Conservation (phyloP, 2,113 vertebrate species). For the Cyrtonyx montezumae region DNA sequence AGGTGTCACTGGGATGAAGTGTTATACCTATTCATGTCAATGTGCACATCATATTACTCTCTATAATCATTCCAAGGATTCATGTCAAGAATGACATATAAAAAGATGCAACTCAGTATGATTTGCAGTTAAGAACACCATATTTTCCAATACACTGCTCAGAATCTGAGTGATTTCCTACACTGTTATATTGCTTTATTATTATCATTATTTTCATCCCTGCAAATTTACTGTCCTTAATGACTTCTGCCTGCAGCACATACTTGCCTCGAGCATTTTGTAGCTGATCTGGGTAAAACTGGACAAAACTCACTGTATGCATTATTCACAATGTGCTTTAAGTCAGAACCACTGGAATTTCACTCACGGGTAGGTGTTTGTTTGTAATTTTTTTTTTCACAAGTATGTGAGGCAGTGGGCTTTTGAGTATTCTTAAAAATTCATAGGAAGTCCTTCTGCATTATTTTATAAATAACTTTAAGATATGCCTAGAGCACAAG, state of each 20-base stretch:
- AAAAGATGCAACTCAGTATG: neutral
- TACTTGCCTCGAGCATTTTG: neutral
- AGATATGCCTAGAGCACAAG: neutral
- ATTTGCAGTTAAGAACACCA: neutral
- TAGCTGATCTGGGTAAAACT: neutral
- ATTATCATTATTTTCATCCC: constrained; percentile 27
- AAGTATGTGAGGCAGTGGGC: neutral
- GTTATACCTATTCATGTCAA: constrained; percentile 31
- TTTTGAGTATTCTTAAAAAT: neutral
- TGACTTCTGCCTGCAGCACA: neutral
- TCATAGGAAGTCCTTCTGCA: neutral
- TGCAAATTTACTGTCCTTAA: neutral
- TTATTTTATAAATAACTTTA: neutral
- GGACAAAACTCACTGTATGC: neutral
- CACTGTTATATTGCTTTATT: neutral
- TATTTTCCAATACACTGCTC: constrained; percentile 16
- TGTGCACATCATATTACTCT: neutral
- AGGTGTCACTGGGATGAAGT: constrained; percentile 27
- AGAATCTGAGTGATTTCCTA: neutral
- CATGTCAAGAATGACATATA: constrained; percentile 5
- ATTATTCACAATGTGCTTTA: neutral
- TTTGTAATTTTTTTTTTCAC: neutral
- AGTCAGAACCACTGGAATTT: neutral
- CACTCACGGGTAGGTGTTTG: neutral
- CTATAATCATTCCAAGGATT: constrained; percentile 13